Conservation (phyloP, 2,797 vertebrate species). For the Gymnoscopelus braueri region DNA sequence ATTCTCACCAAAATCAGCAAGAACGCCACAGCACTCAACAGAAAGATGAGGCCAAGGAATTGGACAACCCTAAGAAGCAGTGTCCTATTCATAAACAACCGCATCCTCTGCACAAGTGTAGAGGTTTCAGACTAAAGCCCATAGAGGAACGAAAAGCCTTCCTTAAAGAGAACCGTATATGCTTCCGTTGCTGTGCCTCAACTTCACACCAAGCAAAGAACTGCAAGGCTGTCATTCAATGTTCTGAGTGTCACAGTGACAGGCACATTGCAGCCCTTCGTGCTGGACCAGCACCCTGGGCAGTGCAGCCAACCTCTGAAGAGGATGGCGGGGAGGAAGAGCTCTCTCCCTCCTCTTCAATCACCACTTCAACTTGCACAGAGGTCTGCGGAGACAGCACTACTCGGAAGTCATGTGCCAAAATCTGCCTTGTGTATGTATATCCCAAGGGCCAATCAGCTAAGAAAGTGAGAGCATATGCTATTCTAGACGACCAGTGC, state of each 20-base stretch:
- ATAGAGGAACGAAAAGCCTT: too few relatives aligned
- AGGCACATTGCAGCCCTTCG: slow-evolving; percentile 5
- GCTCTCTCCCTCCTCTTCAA: not conserved
- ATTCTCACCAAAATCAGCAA: too few relatives aligned
- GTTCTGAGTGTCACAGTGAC: slow-evolving; percentile 4
- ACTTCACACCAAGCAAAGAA: not conserved
- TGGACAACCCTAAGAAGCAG: not conserved
- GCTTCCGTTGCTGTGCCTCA: too few relatives aligned
- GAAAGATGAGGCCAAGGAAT: not conserved
- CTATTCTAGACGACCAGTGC: not conserved
- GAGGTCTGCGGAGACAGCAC: not conserved
- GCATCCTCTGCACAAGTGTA: not conserved
- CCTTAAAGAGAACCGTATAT: too few relatives aligned
- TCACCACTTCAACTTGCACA: not conserved
- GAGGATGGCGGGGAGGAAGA: not conserved
- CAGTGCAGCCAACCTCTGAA: not conserved
- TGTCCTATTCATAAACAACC: not conserved
- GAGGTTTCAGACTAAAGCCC: too few relatives aligned
- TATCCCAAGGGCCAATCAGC: not conserved
- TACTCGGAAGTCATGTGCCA: too few relatives aligned
- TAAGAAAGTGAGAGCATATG: not conserved
- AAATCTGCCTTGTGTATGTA: not conserved
- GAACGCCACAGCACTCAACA: not conserved
- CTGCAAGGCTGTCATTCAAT: not conserved
- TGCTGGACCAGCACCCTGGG: slow-evolving; percentile 1